Evolutionary conservation across 1,140 invertebrate genomes (phyloP).

Genomic region (Sarcophaga bullata): DNA sequence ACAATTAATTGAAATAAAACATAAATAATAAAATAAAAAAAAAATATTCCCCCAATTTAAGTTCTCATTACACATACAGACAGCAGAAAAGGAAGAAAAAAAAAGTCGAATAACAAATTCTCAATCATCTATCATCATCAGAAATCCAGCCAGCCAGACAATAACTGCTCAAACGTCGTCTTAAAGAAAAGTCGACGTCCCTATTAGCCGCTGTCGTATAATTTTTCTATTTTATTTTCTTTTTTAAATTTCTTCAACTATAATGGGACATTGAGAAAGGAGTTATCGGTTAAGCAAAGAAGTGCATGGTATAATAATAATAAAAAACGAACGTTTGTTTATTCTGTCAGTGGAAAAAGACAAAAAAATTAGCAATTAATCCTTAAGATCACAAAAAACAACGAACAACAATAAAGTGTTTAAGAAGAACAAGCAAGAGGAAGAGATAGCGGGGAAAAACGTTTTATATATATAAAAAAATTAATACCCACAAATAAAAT

Average conservation of each 20-base stretch:
- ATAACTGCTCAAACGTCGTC: conserved; percentile 20
- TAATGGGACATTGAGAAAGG: background rate
- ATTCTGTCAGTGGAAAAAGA: background rate
- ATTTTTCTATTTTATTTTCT: background rate
- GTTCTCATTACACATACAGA: conserved; percentile 11
- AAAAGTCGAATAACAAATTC: conserved; percentile 26
- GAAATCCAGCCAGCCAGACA: background rate
- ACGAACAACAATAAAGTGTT: background rate
- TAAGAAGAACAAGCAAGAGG: background rate
- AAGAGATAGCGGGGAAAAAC: background rate
- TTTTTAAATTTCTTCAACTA: background rate
- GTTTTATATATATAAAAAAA: background rate
- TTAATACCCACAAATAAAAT: background rate
- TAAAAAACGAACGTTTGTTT: conserved; percentile 3
- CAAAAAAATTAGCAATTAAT: conserved; percentile 4
- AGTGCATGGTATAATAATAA: background rate
- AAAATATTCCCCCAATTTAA: background rate
- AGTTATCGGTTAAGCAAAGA: background rate
- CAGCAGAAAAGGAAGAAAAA: background rate
- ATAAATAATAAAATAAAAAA: background rate
- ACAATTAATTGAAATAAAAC: background rate
- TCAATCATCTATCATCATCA: background rate
- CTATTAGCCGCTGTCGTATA: conserved; percentile 18
- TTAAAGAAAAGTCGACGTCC: conserved; percentile 17
- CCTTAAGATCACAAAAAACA: background rate